Conservation (phyloP, 2,113 vertebrate species). For the Cochlearius cochlearius region DNA sequence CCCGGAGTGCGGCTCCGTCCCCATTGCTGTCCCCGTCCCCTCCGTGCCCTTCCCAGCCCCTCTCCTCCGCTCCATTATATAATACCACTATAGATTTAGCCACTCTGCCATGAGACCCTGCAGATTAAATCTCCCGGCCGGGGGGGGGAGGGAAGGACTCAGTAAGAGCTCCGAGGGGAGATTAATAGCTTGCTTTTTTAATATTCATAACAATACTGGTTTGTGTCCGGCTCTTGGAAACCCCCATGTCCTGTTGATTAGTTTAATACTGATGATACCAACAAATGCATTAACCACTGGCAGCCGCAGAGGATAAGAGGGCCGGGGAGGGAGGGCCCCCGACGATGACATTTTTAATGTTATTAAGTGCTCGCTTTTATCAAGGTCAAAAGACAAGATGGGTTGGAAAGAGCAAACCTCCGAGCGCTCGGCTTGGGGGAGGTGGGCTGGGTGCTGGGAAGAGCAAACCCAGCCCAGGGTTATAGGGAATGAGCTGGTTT, state of each 20-base stretch:
- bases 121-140: slow-evolving; percentile 39
- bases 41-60: slow-evolving; percentile 6
- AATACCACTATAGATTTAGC: slow-evolving; percentile 64
- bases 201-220: slow-evolving; percentile 65
- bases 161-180: slow-evolving; percentile 13
- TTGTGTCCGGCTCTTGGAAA: slow-evolving; percentile 51
- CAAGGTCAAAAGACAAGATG: slow-evolving; percentile 48
- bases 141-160: neutral
- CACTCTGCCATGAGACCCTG: slow-evolving; percentile 65
- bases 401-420: neutral
- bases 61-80: slow-evolving; percentile 44
- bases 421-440: neutral
- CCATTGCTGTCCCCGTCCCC: neutral
- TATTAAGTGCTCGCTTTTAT: slow-evolving; percentile 60
- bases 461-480: neutral
- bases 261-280: slow-evolving; percentile 55
- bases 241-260: slow-evolving; percentile 56
- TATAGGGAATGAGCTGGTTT: neutral
- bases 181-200: slow-evolving; percentile 66
- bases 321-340: neutral
- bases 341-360: slow-evolving; percentile 35
- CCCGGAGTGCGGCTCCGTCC: accelerated
- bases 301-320: neutral
- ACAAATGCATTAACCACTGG: slow-evolving; percentile 39
- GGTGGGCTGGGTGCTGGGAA: neutral